These are phyloP conservation scores for Chrysoperla carnea DNA, from an alignment of 1,140 invertebrate species.

Conservation along the genomic window DNA sequence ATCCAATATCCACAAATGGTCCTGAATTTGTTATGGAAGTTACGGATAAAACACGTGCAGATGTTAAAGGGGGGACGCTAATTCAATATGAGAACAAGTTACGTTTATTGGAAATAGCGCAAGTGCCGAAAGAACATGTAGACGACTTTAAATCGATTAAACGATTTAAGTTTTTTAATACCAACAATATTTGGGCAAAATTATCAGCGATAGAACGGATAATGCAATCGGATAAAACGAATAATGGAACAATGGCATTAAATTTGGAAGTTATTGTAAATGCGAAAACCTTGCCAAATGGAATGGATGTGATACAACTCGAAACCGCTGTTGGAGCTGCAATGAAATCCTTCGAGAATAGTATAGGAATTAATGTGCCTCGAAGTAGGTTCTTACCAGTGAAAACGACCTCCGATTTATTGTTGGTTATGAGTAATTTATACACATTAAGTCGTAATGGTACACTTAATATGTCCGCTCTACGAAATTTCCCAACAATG, in stretches of 20 bases:
- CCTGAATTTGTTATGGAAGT: constrained; percentile 99
- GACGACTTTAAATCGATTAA: constrained; percentile 98
- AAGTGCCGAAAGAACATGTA: constrained; percentile 93
- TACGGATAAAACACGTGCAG: constrained; percentile 96
- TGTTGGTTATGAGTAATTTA: constrained; percentile 96
- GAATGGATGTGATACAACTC: constrained; percentile 87
- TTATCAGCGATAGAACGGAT: constrained; percentile 75
- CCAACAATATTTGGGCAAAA: constrained; percentile 97
- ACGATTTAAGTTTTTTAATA: constrained; percentile 99
- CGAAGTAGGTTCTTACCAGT: constrained; percentile 94
- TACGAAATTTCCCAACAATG: constrained; percentile 78
- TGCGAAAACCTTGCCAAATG: constrained; percentile 74
- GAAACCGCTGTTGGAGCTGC: constrained; percentile 98
- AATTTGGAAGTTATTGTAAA: constrained; percentile 98
- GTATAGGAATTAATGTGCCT: constrained; percentile 88
- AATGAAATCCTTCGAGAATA: constrained; percentile 92
- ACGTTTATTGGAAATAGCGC: constrained; percentile 91
- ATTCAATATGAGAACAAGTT: constrained; percentile 94
- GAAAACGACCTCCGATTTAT: constrained; percentile 94
- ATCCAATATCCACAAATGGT: constrained; percentile 27
- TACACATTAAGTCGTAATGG: constrained; percentile 75
- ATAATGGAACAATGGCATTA: constrained; percentile 49
- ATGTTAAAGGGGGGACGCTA: constrained; percentile 98
- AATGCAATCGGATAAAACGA: constrained; percentile 21
- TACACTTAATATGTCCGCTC: constrained; percentile 80